Conservation (phyloP, 1,140 invertebrate genomes). For the Leptinotarsa defecta region DNA sequence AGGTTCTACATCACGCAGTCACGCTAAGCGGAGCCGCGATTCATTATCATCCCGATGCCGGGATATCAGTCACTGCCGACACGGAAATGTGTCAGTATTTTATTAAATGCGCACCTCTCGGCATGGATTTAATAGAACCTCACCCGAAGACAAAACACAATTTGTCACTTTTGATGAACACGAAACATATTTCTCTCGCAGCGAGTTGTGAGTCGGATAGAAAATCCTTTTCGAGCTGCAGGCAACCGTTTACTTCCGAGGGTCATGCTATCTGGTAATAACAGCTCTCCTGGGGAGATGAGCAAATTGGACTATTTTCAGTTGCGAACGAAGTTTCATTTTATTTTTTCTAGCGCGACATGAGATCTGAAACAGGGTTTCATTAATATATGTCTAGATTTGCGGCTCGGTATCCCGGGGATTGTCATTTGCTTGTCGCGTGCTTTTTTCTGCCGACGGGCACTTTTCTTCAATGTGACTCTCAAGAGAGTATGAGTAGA, state of each 20-base stretch:
- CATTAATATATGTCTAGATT: slow-evolving; percentile 3
- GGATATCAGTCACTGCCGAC: neutral
- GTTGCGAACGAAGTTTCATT: slow-evolving; percentile 6
- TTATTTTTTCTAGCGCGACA: slow-evolving; percentile 5
- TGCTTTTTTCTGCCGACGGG: neutral
- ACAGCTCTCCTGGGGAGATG: slow-evolving; percentile 12
- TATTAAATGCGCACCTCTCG: neutral
- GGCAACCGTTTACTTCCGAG: slow-evolving; percentile 22
- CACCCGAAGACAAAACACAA: slow-evolving; percentile 22
- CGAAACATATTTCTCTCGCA: slow-evolving; percentile 21
- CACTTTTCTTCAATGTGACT: too few species aligned
- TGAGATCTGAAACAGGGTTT: neutral
- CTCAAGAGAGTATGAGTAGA: too few species aligned
- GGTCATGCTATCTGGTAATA: slow-evolving; percentile 30
- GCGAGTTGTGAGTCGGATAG: neutral
- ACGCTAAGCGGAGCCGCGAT: too few species aligned
- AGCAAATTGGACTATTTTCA: slow-evolving; percentile 25
- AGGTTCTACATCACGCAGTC: too few species aligned
- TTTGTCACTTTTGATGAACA: slow-evolving; percentile 30
- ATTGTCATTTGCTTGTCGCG: neutral
- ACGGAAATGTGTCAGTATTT: neutral
- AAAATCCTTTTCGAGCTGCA: slow-evolving; percentile 21
- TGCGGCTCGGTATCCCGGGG: neutral
- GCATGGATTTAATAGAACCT: slow-evolving; percentile 9
- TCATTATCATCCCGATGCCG: neutral